phyloP scores from a whole-genome alignment of 2,797 vertebrate genomes.

The Miichthys miiuy region DNA sequence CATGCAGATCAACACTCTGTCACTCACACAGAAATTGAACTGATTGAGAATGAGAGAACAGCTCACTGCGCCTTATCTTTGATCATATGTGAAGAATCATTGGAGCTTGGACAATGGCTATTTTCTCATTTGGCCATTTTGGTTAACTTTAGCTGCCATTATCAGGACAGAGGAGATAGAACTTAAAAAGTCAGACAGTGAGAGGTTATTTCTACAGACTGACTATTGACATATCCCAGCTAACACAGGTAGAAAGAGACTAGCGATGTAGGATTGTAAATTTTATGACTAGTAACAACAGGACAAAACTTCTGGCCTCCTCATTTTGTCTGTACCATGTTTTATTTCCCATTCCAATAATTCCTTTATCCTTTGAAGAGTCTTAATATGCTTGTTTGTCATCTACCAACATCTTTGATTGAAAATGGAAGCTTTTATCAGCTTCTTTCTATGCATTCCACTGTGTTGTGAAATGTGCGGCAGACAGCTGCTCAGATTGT shows the following conservation, averaged over 20 bases:
- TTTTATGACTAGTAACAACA: neutral
- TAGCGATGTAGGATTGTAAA: neutral
- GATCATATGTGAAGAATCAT: neutral
- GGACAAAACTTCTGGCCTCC: neutral
- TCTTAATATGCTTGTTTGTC: neutral
- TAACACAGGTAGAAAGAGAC: neutral
- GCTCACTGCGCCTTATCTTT: neutral
- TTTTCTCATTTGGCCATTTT: no score
- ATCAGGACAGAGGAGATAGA: neutral
- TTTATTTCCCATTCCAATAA: neutral
- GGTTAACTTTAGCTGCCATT: neutral
- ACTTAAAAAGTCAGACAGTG: neutral
- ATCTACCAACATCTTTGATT: neutral
- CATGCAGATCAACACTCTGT: neutral
- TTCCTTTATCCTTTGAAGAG: neutral
- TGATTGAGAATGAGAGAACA: neutral
- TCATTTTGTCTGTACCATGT: neutral
- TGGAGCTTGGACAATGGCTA: neutral
- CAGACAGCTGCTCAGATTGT: slow-evolving; percentile 19
- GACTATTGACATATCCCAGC: no score
- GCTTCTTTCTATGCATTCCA: slow-evolving; percentile 25
- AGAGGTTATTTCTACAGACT: neutral
- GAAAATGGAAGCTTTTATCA: slow-evolving; percentile 18
- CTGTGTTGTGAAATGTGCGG: slow-evolving; percentile 19
- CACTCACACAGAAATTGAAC: neutral